phyloP scores from a whole-genome alignment of 2,888 invertebrate genomes.

The Drosophila vallismaia region DNA sequence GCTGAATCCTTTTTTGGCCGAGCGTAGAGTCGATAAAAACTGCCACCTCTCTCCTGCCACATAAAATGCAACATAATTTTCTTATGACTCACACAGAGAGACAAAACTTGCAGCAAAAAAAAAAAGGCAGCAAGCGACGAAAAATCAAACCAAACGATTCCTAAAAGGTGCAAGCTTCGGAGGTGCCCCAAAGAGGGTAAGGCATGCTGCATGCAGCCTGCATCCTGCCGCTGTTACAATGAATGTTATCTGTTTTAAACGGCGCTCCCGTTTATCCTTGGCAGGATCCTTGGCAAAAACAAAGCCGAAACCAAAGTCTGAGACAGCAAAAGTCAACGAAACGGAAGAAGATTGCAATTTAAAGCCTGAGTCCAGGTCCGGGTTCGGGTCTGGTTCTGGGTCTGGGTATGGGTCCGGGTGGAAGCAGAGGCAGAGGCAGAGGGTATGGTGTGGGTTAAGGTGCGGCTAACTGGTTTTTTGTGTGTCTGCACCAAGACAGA shows the following conservation, averaged over 20 bases:
- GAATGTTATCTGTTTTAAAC: constrained; percentile 76
- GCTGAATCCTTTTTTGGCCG: constrained; percentile 41
- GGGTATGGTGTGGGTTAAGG: constrained; percentile 33
- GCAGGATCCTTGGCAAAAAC: constrained; percentile 20
- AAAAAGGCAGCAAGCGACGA: constrained; percentile 9
- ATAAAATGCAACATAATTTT: constrained; percentile 80
- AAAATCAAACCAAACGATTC: constrained; percentile 37
- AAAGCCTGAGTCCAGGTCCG: constrained; percentile 43
- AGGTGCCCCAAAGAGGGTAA: not conserved
- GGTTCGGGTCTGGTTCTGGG: not conserved
- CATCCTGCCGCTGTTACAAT: constrained; percentile 59
- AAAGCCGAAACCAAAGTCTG: constrained; percentile 27
- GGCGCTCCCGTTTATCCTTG: constrained; percentile 74
- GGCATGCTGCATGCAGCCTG: not conserved
- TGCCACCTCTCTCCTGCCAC: constrained; percentile 50
- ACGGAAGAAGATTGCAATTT: constrained; percentile 78
- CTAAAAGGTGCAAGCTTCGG: constrained; percentile 10
- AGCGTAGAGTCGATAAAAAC: constrained; percentile 58
- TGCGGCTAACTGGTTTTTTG: constrained; percentile 67
- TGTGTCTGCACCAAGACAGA: constrained; percentile 33
- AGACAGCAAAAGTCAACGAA: constrained; percentile 77
- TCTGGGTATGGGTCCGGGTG: not conserved
- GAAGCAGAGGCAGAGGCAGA: not conserved
- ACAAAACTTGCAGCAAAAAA: constrained; percentile 17
- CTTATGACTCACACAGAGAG: constrained; percentile 72